Base-by-base conservation (phyloP, 1,140 invertebrate genomes). In the Cherax quadricarinatus region DNA sequence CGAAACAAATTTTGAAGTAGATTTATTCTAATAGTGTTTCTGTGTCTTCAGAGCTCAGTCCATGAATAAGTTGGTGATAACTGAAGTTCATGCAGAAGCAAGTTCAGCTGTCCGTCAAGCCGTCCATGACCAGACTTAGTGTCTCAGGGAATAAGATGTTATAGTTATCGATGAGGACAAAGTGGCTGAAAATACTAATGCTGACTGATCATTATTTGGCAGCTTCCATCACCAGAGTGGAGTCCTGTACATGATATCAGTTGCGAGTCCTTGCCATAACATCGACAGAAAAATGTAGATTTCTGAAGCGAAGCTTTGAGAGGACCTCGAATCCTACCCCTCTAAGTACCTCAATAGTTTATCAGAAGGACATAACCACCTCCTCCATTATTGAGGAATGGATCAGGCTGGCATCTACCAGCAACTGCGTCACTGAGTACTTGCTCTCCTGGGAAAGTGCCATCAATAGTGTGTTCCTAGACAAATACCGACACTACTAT, bases 231-330 rank as follows among this genome's bases (percentile, higher is more conserved):
- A 81, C 53, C 16, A 84, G 57, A 6, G 60, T 91, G 24, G 60
- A 86, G 18, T 12, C 90, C 41, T 91, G 90, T 84, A 86, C 90
- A 4, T 18, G 87, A 21, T 91, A 91, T 73, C 57, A 12, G n/a
- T 9, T 91, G 24, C 18, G 49, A 3, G 90, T 91, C 57, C 51
- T 75, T 60, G 49, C 84, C 24, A 66, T 85, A 0, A 73, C 84
- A 14, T 12, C 49, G 6, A 81, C 82, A 2, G 84, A 82, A 1
- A 41, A 66, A 9, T 12, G 21, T 5, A 82, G 84, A 1, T 16
- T 24, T 5, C 80, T 53, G 90, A n/a, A 10, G 16, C 16, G 51
- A 30, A 66, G 81, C 14, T 9, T 5, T 5, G 53, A 30, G 14
- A 91, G 18, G 4, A 91, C 90, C 41, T 53, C 41, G 18, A 78